Evolutionary conservation across 2,888 invertebrate species (phyloP).

Genomic region (Carterocephalus palaemon): DNA sequence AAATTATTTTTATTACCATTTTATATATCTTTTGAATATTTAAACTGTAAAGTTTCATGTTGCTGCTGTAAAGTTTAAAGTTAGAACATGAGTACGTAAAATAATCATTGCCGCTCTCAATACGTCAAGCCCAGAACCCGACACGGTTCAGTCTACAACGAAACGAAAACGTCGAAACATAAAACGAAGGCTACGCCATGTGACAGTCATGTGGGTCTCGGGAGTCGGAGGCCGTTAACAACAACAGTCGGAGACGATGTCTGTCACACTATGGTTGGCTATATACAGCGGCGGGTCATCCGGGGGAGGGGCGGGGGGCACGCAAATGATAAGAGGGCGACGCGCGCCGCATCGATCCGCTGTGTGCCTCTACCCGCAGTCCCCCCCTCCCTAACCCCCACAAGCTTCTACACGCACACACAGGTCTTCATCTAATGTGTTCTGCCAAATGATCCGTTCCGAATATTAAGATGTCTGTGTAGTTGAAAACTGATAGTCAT

Average conservation of each 20-base stretch:
- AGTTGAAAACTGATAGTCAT: constrained; percentile 45
- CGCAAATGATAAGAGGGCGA: constrained; percentile 71
- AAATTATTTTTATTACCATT: neutral
- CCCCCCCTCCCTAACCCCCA: constrained; percentile 36
- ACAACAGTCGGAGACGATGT: constrained; percentile 35
- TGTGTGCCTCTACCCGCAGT: constrained; percentile 45
- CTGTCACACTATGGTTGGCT: constrained; percentile 33
- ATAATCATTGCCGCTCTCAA: neutral
- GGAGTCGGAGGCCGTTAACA: constrained; percentile 27
- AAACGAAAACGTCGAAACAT: no score
- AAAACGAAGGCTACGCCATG: constrained; percentile 29
- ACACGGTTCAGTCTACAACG: no score
- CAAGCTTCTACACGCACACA: constrained; percentile 50
- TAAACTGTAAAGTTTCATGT: neutral
- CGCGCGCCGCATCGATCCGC: constrained; percentile 72
- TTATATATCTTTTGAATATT: neutral
- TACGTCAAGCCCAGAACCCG: neutral
- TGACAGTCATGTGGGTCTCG: constrained; percentile 33
- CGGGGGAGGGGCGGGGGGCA: constrained; percentile 50
- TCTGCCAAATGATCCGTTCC: constrained; percentile 71
- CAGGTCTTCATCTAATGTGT: constrained; percentile 60
- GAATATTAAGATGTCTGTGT: constrained; percentile 51
- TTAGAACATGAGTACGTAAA: no score
- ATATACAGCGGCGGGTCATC: constrained; percentile 32
- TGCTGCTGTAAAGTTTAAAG: constrained; percentile 9